Evolutionary conservation across 2,113 vertebrate genomes (phyloP).

Genomic region (Promerops cafer): DNA sequence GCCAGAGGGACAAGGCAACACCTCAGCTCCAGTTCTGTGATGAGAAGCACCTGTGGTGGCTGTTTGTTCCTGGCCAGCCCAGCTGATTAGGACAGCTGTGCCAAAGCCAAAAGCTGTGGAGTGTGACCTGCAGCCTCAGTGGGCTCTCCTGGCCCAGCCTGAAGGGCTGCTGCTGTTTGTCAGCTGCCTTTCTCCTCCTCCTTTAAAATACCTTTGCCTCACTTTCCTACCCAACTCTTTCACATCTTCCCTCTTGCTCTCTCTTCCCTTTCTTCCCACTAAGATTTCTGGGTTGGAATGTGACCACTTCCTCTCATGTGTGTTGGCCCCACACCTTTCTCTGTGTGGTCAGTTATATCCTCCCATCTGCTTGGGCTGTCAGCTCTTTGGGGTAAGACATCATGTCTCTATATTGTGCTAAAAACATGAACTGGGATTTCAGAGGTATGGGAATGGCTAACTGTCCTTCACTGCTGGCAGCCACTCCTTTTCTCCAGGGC

Average conservation of each 20-base stretch:
- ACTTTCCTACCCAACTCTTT: not conserved
- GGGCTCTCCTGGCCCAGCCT: not conserved
- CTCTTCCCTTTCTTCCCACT: not conserved
- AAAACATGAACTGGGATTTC: not conserved
- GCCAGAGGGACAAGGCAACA: not conserved
- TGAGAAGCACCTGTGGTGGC: not conserved
- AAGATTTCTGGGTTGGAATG: not conserved
- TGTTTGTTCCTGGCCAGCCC: not conserved
- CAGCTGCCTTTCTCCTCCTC: not conserved
- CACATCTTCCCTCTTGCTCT: not conserved
- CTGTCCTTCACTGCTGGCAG: not conserved
- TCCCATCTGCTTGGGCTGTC: not conserved
- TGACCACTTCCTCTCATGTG: not conserved
- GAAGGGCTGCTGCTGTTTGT: not conserved
- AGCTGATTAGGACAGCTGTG: not conserved
- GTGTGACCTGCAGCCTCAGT: not conserved
- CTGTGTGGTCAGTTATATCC: not conserved
- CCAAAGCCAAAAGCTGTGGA: not conserved
- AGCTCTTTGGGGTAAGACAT: not conserved
- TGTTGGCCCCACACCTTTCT: not conserved
- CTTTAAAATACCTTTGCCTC: not conserved
- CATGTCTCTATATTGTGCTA: not conserved
- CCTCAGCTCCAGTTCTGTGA: not conserved
- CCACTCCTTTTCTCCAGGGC: not conserved
- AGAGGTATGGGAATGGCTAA: not conserved